Evolutionary conservation across 1,140 invertebrate species (phyloP), one percentile per base, ranked within the genome.

Genomic region (Drosophila mauritiana): DNA sequence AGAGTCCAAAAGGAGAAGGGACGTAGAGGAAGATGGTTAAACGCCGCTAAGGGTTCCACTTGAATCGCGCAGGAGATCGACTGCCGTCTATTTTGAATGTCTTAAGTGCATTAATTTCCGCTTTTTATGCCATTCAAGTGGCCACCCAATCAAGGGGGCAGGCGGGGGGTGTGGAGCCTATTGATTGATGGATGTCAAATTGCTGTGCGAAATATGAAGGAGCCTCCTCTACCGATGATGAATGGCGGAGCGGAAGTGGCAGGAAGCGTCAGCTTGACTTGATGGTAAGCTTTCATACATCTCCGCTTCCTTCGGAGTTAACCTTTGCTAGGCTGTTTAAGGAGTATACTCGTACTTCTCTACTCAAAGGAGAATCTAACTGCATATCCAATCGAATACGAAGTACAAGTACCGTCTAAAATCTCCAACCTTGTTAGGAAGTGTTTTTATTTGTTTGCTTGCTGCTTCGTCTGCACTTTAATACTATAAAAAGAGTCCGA

Each of bases 91-190:
- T 61, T 69, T 86, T 75, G 56, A 86, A 85, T 86, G 78, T 65
- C 65, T 88, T 88, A 57, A 88, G 75, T 88, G 83, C 84, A 86
- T 86, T 88, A 86, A 86, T 86, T 86, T 86, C 76, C 83, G 83
- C 81, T 74, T 85, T 86, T 78, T 73, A 70, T 70, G 54, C 61
- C 81, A 76, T 82, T 69, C 69, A 83, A 88, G 82, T 88, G 82
- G 82, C 68, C 79, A 83, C 80, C 78, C 53, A 55, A n/a, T 31
- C 6, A 20, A 22, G 57, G 8, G 17, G 31, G 13, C 53, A 8
- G 40, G 7, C 15, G 22, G n/a, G 6, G 40, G 57, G 31, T 6
- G 6, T 22, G 39, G 13, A 42, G 34, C 39, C 68, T 40, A 73
- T 59, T 82, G 80, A 82, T 82, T 81, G 80, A 82, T 82, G 80